Base-by-base conservation (phyloP, 2,888 invertebrate genomes). In the Oscheius myriophilus region DNA sequence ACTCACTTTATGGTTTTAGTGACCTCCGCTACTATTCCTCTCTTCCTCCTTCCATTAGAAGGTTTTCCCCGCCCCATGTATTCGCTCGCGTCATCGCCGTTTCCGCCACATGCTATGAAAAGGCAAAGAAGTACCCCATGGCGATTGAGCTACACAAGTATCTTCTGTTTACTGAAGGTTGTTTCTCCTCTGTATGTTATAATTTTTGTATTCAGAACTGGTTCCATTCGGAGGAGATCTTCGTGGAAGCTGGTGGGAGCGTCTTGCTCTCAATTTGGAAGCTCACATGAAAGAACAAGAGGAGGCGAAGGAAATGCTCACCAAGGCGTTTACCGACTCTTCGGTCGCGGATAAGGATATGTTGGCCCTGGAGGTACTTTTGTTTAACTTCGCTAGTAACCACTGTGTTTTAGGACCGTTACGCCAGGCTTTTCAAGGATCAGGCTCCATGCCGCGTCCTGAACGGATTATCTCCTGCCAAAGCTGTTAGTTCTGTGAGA, bases 241-340 rank as follows among this genome's bases (percentile, higher is more conserved):
- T 63, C 83, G 88, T 41, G 89, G 91, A 1, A 82, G 86, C 54
- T 89, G 89, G 88, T 91, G 89, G 84, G 90, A 90, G 33, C 89
- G 92, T 76, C 89, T 91, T 66, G 90, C 91, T 0, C 87, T 92
- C 0, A 90, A 92, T 77, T 86, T 91, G 26, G 90, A 91, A 63
- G 89, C 88, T 70, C 78, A 78, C 67, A 46, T 76, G 46, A 78
- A 75, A 23, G 70, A 72, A 23, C 65, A 58, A 18, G 51, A 68
- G 1, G 73, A 76, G 53, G 71, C 76, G n/a, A 39, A 63, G 0
- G 69, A 70, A 45, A 62, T 66, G 54, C 52, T 73, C 12, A 26
- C 53, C 39, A 12, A 58, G 0, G 76, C 72, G 2, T n/a, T 79
- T n/a, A 9, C 45, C 3, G 78, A 79, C 53, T 23, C 61, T 3